phyloP scores from a whole-genome alignment of 2,888 invertebrate species.

The Heliconius charithonia region DNA sequence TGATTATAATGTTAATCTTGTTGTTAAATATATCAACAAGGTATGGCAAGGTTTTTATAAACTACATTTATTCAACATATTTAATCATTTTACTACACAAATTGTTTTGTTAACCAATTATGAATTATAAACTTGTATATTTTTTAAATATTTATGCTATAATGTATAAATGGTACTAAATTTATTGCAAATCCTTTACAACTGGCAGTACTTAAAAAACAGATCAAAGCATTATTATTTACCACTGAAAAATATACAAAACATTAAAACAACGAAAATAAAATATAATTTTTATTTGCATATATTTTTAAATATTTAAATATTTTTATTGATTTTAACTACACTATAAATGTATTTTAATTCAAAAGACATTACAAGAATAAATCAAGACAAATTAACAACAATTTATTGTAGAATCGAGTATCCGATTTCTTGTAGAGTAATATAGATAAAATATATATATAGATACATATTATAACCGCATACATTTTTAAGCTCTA shows the following conservation, averaged over 20 bases:
- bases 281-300: background rate
- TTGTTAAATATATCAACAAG: no score
- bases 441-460: background rate
- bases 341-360: background rate
- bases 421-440: constrained; percentile 14
- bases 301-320: background rate
- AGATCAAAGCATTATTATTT: constrained; percentile 13
- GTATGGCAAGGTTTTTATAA: no score
- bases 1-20: background rate
- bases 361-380: background rate
- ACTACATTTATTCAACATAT: no score
- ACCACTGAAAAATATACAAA: background rate
- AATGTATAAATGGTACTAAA: background rate
- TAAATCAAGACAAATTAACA: background rate
- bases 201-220: background rate
- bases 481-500: constrained; percentile 2
- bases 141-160: no score
- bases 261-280: background rate
- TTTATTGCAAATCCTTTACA: background rate
- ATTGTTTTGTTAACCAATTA: no score
- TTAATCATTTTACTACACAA: no score
- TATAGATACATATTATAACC: background rate
- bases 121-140: no score
- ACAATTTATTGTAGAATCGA: background rate
- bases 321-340: background rate